Base-by-base conservation (phyloP, 2,113 vertebrate species). In the Phycodurus eques region DNA sequence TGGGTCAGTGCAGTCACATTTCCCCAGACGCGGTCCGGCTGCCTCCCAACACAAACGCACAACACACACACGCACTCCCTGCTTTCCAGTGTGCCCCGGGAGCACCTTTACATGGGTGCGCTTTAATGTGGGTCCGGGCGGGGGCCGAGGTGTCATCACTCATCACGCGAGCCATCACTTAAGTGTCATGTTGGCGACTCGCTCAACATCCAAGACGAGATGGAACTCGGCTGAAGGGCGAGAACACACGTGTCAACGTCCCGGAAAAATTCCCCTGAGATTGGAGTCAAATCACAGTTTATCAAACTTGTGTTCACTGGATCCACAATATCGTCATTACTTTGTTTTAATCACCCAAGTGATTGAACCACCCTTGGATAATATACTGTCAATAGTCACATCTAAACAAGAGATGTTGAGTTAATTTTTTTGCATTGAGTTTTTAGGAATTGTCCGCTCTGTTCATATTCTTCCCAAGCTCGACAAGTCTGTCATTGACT, bases 1-100 rank as follows among this genome's bases (percentile, higher is more conserved):
- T 51, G 72, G 79, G 80, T 80, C 80, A 80, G 73, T 66, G 68
- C 65, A 86, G 76, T 79, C 85, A 84, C 85, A 88, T 84, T 87
- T 88, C 79, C 82, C 73, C 74, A 80, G 87, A 84, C 84, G 72
- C 81, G 82, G 75, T 78, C 73, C n/a, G 68, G 80, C 78, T 73
- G 70, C 63, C 42, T 15, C 10, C 7, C 56, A 10, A 33, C 9
- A 62, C 60, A 35, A 13, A 63, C 67, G 10, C 54, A 11, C 54
- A 22, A 22, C 22, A 20, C 51, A 20, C 51, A 53, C 51, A 27
- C 56, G 5, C 8, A 33, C 57, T 14, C 31, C 0, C 66, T 54
- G 64, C 65, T 67, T 62, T 70, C 49, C 70, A 71, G 68, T 53
- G 56, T 61, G 43, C 67, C 51, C 39, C 72, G 14, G 31, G 42